Conservation (phyloP, 2,797 vertebrate genomes). For the Heliangelus exortis region DNA sequence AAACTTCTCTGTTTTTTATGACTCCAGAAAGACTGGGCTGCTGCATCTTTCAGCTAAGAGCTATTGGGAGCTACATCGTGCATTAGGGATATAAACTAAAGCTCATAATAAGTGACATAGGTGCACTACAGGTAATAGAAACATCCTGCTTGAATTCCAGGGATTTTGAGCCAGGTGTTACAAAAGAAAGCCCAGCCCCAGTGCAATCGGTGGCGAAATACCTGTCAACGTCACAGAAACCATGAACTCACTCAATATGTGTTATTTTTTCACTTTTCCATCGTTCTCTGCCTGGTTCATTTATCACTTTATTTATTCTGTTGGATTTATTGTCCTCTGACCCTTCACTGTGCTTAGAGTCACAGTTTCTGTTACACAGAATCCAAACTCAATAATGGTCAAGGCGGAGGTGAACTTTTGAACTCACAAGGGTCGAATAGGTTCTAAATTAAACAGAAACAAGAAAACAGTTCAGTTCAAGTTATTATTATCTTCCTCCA, state of each 20-base stretch:
- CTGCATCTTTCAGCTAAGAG: not conserved
- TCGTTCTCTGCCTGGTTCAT: slow-evolving; percentile 4
- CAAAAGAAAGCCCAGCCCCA: not conserved
- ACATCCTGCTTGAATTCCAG: not conserved
- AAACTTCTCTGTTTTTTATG: not conserved
- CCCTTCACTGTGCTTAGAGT: not conserved
- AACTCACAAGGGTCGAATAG: not conserved
- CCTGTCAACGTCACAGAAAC: not conserved
- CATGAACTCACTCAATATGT: not conserved
- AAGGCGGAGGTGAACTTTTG: slow-evolving; percentile 43
- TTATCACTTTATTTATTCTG: slow-evolving; percentile 53
- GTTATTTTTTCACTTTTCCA: not conserved
- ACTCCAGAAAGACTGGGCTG: not conserved
- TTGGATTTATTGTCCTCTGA: slow-evolving; percentile 59
- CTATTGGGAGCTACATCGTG: not conserved
- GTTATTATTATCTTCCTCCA: slow-evolving; percentile 16
- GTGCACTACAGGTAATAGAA: not conserved
- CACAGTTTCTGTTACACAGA: slow-evolving; percentile 7
- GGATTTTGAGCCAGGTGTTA: not conserved
- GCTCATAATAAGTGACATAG: not conserved
- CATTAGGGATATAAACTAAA: not conserved
- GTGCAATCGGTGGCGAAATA: not conserved
- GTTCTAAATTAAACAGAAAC: slow-evolving; percentile 45
- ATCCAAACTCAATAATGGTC: slow-evolving; percentile 57
- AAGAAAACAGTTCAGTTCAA: slow-evolving; percentile 16